phyloP scores from a whole-genome alignment of 2,113 vertebrate genomes.

The Chamaetylas fuelleborni region DNA sequence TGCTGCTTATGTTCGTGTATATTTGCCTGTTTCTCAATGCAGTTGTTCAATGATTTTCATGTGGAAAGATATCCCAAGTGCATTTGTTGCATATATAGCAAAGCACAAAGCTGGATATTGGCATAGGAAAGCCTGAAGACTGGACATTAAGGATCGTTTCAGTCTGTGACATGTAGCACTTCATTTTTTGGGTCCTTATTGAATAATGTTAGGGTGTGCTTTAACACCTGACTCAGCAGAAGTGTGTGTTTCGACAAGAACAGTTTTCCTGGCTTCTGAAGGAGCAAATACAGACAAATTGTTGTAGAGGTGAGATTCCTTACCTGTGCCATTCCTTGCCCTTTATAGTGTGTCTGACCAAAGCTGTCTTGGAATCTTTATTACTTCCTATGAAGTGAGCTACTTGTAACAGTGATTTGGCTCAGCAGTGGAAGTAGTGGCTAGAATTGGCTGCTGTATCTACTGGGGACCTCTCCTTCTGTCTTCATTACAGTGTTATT shows the following conservation, averaged over 20 bases:
- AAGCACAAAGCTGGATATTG: neutral
- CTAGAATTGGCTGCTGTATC: neutral
- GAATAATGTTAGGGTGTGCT: neutral
- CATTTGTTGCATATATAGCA: neutral
- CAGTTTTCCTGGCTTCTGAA: neutral
- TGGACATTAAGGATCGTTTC: neutral
- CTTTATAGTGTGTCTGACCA: accelerated
- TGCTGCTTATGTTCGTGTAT: neutral
- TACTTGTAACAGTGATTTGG: neutral
- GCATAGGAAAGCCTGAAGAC: neutral
- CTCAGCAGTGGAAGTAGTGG: neutral
- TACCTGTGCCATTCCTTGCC: neutral
- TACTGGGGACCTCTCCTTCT: neutral
- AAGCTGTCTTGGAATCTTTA: neutral
- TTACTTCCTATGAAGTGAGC: neutral
- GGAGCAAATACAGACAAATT: neutral
- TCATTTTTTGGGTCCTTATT: neutral
- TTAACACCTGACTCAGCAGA: neutral
- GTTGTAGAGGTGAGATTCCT: neutral
- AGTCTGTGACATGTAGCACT: neutral
- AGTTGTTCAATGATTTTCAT: neutral
- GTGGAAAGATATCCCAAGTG: neutral
- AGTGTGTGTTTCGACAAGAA: neutral
- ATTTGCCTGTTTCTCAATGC: neutral
- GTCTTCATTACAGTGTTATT: neutral